Evolutionary conservation across 23 tunicate genomes (phyloP), one percentile per base, ranked within the genome.

Genomic region (Styela clava): DNA sequence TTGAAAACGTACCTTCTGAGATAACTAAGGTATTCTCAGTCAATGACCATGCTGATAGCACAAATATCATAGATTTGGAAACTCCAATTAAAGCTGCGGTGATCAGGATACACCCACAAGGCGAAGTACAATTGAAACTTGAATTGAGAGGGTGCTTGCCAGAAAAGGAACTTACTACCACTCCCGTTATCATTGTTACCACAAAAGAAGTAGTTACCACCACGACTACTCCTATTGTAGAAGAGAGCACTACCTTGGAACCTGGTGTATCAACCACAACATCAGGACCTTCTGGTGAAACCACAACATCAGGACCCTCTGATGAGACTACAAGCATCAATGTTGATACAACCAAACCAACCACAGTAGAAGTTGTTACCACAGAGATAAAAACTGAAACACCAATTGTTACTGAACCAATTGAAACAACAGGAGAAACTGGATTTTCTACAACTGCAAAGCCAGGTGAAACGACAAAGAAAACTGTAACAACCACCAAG

Each of bases 91-190:
- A 74, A 9, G 86, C 84, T 26, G 61, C 44, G 0, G 83, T 84
- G 20, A 73, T 78, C 74, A 80, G 78, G 62, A 61, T 25, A 24
- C 62, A 69, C 36, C 73, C 83, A 1, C 68, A 79, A 1, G 67
- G 76, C 0, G 70, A 67, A 3, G 78, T 89, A 25, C 82, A 79
- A 27, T 69, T 89, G 25, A 81, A 80, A 69, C 67, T 89, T 2
- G 89, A 84, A 71, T 25, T 85, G 31, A 69, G 83, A 22, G 95
- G 95, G 16, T 89, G 95, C 52, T 63, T 85, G 83, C 12, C 12
- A 5, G 78, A 51, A 35, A 80, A 61, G 61, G 65, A 3, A 29
- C 25, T 67, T 12, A 67, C 89, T 16, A 89, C 95, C 18, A 72
- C 65, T n/a, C 88, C 94, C 12, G 88, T 72, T 30, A 23, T 81